Evolutionary conservation across 53 echinoderm and acorn worm genomes (phyloP).

Genomic region (Zoroaster sp.): DNA sequence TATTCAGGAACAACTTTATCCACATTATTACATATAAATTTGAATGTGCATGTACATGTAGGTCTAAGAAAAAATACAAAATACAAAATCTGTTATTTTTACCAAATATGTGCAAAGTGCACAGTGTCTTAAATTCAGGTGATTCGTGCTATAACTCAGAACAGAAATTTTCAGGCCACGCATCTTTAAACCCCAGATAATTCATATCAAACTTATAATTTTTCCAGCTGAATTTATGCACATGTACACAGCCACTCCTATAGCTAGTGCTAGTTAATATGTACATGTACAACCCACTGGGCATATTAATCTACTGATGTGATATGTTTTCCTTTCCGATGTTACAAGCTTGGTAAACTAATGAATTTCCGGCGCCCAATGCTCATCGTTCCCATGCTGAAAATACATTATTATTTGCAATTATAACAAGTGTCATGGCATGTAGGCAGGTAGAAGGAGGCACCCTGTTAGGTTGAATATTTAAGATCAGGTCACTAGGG

Average conservation of each 20-base stretch:
- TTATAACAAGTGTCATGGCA: not conserved
- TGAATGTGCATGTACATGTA: too few species aligned
- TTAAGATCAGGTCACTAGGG: not conserved
- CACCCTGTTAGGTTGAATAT: not conserved
- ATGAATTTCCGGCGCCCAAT: not conserved
- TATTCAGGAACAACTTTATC: too few species aligned
- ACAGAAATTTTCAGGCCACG: too few species aligned
- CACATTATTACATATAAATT: too few species aligned
- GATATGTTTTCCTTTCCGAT: not conserved
- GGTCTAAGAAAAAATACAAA: too few species aligned
- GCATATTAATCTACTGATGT: not conserved
- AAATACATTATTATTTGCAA: conserved; percentile 14
- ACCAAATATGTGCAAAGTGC: not conserved
- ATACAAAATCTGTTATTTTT: not conserved
- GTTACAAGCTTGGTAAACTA: not conserved
- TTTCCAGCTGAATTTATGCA: not conserved
- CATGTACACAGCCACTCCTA: not conserved
- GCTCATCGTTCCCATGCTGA: not conserved
- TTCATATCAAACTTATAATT: not conserved
- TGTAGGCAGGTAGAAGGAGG: not conserved
- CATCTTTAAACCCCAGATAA: not conserved
- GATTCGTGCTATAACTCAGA: too few species aligned
- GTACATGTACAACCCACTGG: not conserved
- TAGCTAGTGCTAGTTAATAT: not conserved
- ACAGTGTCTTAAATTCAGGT: not conserved